phyloP scores from a whole-genome alignment of 2,113 vertebrate genomes.

The Tetraodon nigroviridis region DNA sequence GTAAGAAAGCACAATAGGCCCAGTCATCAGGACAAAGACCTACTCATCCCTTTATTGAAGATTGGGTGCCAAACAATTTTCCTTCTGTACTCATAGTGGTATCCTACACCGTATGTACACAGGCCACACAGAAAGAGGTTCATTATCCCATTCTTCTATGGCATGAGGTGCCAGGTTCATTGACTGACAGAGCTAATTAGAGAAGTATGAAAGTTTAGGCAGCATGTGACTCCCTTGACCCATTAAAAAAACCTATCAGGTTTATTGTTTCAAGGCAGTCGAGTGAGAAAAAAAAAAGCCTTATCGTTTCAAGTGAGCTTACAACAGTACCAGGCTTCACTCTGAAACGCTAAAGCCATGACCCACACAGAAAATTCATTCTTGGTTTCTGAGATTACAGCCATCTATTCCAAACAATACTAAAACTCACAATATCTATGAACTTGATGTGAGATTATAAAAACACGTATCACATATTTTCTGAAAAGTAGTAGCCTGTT shows the following conservation, averaged over 20 bases:
- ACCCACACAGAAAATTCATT: too few species aligned
- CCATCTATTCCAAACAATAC: neutral
- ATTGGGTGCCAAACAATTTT: constrained; percentile 20
- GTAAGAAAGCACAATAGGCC: constrained; percentile 54
- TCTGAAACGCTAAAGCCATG: constrained; percentile 2
- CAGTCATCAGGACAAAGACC: constrained; percentile 53
- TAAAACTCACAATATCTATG: too few species aligned
- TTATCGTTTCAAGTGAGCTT: constrained; percentile 30
- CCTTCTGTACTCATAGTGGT: constrained; percentile 1
- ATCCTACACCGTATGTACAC: constrained; percentile 4
- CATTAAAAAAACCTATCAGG: constrained; percentile 23
- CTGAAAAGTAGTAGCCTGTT: constrained; percentile 21
- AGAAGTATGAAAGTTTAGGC: constrained; percentile 39
- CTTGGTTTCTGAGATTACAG: too few species aligned
- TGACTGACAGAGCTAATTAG: constrained; percentile 60
- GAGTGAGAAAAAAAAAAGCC: constrained; percentile 15
- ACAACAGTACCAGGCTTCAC: constrained; percentile 16
- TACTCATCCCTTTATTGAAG: constrained; percentile 5
- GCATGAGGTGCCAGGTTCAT: constrained; percentile 48
- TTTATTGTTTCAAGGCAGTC: constrained; percentile 40
- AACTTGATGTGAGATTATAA: neutral
- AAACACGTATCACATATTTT: neutral
- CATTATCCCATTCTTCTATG: constrained; percentile 55
- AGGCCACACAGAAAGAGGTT: constrained; percentile 17
- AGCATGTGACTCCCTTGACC: constrained; percentile 55